Base-by-base conservation (phyloP, 2,113 vertebrate genomes). In the Lepisosteus osseus region DNA sequence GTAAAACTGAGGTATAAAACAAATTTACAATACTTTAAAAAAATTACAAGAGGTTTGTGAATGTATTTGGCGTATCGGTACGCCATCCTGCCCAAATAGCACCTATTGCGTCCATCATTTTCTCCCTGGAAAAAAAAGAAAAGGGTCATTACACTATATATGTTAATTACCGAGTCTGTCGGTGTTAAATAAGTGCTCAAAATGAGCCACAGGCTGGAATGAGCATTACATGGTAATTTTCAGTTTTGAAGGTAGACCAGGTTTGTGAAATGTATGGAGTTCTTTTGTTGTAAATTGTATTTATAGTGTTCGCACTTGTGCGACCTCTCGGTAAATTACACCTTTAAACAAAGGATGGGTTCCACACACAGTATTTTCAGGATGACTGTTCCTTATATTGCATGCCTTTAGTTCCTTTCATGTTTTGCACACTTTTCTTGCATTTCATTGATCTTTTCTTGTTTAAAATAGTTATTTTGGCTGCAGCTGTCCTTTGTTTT, bases 1-100 rank as follows among this genome's bases (percentile, higher is more conserved):
- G 89, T 90, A 91, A 93, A 91, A 82, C 90, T 98, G 96, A 98
- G 97, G 97, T 99, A 98, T 96, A 92, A 93, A 92, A 93, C 88
- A 91, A 85, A 91, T 88, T 89, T 86, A 87, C 80, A 94, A 82
- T 90, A 88, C 88, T 90, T 80, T 80, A 82, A 76, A 78, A 69
- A 15, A 71, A 64, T 41, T 64, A 64, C 62, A 64, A 40, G 44
- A 40, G 66, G 15, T 8, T 70, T 55, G 44, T 40, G 65, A 68
- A 72, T 80, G 73, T 79, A 77, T 82, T 81, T 76, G 73, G 76
- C 71, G 77, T 73, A 47, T 69, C 40, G n/a, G 61, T 51, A 59
- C 7, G 51, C 57, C 40, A 72, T 72, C 44, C 54, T 8, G 42
- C 57, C 74, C 70, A 74, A 78, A 77, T 85, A 90, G 88, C 91